Percentiles rank a stretch among this genome's conserved stretches.
phyloP scores from a whole-genome alignment of 2,113 vertebrate species.

The Cheirogaleus medius region DNA sequence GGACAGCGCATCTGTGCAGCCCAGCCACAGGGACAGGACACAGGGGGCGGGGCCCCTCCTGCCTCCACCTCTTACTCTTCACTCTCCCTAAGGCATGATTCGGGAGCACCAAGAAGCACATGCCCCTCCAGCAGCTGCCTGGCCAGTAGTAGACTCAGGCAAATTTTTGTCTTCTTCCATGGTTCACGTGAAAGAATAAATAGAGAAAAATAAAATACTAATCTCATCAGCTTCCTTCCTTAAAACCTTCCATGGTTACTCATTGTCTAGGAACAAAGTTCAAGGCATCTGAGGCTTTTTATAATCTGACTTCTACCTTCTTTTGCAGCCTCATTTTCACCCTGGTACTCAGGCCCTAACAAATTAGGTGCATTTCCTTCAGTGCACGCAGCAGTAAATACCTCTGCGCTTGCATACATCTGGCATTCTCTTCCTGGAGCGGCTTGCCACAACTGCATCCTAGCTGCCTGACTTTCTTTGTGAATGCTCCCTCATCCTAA shows the following conservation, averaged over 20 bases:
- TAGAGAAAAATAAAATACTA: not conserved
- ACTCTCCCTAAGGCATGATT: not conserved
- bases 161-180: not conserved
- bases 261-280: not conserved
- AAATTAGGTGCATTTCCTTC: fast-evolving
- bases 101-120: not conserved
- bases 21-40: fast-evolving
- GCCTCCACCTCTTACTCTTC: not conserved
- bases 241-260: not conserved
- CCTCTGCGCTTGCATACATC: not conserved
- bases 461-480: not conserved
- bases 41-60: not conserved
- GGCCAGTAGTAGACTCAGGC: not conserved
- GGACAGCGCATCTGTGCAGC: no score
- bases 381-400: not conserved
- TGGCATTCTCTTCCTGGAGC: not conserved
- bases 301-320: not conserved
- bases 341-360: not conserved
- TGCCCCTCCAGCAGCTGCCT: not conserved
- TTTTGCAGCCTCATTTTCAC: not conserved
- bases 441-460: not conserved
- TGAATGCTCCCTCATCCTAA: not conserved
- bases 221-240: not conserved
- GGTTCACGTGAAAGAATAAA: not conserved
- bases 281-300: not conserved